Evolutionary conservation across 1,140 invertebrate genomes (phyloP).

Genomic region (Sminthurinus signatus): DNA sequence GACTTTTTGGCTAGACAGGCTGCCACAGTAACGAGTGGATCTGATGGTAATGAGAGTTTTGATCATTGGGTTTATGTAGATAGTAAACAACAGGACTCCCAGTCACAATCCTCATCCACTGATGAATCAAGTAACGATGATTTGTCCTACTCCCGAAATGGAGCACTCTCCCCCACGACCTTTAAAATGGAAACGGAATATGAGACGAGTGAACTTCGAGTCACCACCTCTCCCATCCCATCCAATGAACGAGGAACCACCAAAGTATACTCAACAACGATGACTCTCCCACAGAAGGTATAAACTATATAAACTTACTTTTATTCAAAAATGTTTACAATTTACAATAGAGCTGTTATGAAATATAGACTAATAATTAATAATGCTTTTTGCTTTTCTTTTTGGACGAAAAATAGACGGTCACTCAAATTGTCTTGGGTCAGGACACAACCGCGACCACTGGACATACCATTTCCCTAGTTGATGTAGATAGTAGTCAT

Average conservation of each 20-base stretch:
- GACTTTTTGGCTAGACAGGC: slow-evolving; percentile 32
- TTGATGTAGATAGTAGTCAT: slow-evolving; percentile 13
- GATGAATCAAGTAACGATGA: slow-evolving; percentile 29
- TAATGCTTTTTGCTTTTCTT: too few species aligned
- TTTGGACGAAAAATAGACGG: too few species aligned
- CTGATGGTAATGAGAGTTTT: slow-evolving; percentile 29
- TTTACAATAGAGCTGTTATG: too few species aligned
- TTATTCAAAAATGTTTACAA: too few species aligned
- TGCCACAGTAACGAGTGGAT: neutral
- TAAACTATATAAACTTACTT: too few species aligned
- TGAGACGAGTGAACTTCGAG: slow-evolving; percentile 31
- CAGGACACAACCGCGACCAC: slow-evolving; percentile 4
- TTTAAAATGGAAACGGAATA: slow-evolving; percentile 36
- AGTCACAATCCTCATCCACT: slow-evolving; percentile 8
- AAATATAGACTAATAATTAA: too few species aligned
- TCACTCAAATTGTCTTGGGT: slow-evolving; percentile 41
- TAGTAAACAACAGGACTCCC: slow-evolving; percentile 11
- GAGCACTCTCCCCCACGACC: slow-evolving; percentile 27
- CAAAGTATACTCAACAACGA: slow-evolving; percentile 38
- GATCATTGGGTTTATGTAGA: slow-evolving; percentile 43
- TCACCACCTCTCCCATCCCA: slow-evolving; percentile 26
- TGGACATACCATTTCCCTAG: neutral
- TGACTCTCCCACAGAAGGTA: slow-evolving; percentile 41
- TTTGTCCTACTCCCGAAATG: slow-evolving; percentile 30
- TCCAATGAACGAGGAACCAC: slow-evolving; percentile 7